Conservation (phyloP, 2,113 vertebrate genomes). For the Anoplopoma fimbria region DNA sequence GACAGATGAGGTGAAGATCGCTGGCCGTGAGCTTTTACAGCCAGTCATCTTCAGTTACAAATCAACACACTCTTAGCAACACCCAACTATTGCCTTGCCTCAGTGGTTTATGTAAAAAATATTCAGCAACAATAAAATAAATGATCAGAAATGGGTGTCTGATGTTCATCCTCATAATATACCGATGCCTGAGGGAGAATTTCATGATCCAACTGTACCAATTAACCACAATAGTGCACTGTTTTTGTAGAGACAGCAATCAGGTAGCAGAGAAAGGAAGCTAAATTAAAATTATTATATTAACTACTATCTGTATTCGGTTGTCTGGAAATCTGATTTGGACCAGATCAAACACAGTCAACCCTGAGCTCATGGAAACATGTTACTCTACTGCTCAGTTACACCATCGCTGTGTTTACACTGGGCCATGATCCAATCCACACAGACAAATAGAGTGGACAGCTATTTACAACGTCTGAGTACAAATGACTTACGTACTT, state of each 20-base stretch:
- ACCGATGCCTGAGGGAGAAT: background rate
- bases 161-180: background rate
- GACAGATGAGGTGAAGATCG: conserved; percentile 3
- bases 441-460: conserved; percentile 6
- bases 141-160: background rate
- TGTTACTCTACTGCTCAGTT: conserved; percentile 18
- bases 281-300: conserved; percentile 8
- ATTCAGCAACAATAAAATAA: background rate
- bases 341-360: conserved; percentile 34
- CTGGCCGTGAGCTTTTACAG: conserved; percentile 6
- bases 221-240: background rate
- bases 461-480: background rate
- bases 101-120: background rate
- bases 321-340: conserved; percentile 41
- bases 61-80: background rate
- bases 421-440: conserved; percentile 18
- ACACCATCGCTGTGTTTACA: conserved; percentile 16
- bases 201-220: background rate
- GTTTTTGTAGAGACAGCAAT: background rate
- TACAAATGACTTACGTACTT: background rate
- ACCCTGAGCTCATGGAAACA: conserved; percentile 61
- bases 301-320: conserved; percentile 13
- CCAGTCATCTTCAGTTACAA: background rate
- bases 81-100: background rate
- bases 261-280: conserved; percentile 2